Evolutionary conservation across 2,797 vertebrate species (phyloP).

Genomic region (Labroides dimidiatus): DNA sequence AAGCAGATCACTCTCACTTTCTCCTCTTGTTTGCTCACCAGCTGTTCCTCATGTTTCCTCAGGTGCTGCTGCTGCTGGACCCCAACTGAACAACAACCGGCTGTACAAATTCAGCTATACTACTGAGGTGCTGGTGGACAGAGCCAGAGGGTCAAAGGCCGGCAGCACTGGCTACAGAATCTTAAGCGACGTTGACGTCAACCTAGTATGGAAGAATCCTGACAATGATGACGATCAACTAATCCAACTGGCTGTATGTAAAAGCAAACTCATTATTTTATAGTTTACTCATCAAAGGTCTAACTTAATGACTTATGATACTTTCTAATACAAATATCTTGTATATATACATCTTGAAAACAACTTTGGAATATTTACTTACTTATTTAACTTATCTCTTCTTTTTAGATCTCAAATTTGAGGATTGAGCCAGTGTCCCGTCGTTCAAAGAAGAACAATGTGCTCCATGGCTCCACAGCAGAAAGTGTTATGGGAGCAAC

Average conservation of each 20-base stretch:
- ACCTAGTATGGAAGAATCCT: conserved; percentile 92
- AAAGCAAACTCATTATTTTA: background rate
- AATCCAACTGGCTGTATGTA: conserved; percentile 87
- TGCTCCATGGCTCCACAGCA: conserved; percentile 86
- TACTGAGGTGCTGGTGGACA: conserved; percentile 89
- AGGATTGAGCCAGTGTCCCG: conserved; percentile 83
- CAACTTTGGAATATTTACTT: background rate
- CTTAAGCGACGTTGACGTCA: conserved; percentile 86
- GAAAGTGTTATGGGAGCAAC: conserved; percentile 85
- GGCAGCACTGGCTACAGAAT: conserved; percentile 88
- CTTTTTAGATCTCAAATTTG: conserved; percentile 89
- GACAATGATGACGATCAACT: conserved; percentile 91
- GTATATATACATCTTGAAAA: too few species aligned
- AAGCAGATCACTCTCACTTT: background rate
- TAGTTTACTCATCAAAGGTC: background rate
- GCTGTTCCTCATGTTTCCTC: conserved; percentile 75
- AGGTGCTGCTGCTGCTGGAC: conserved; percentile 87
- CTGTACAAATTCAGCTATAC: conserved; percentile 93
- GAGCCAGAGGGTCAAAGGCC: conserved; percentile 78
- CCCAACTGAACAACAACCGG: conserved; percentile 91
- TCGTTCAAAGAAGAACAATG: conserved; percentile 84
- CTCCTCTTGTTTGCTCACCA: conserved; percentile 26
- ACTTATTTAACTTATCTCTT: background rate
- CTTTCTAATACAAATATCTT: too few species aligned
- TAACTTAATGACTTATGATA: too few species aligned